phyloP scores from a whole-genome alignment of 1,140 invertebrate species.

The Pseudomyrmex concolor region DNA sequence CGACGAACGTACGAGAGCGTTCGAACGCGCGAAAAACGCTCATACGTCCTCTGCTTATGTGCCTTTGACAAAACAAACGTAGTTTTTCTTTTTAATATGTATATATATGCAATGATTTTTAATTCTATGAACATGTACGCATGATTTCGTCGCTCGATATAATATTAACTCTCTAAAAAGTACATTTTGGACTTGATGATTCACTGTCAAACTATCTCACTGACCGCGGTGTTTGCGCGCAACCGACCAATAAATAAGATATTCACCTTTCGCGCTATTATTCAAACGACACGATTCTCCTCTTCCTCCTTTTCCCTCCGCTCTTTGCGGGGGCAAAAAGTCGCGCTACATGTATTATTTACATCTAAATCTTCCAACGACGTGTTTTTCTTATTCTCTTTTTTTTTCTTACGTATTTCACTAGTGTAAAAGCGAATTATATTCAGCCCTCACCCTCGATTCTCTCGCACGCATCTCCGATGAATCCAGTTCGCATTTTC shows the following conservation, averaged over 20 bases:
- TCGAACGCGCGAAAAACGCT: background rate
- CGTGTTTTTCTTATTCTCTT: constrained; percentile 43
- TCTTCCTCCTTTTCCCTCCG: background rate
- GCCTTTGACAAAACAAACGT: background rate
- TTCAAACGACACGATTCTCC: constrained; percentile 75
- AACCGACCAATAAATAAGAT: constrained; percentile 73
- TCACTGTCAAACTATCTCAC: constrained; percentile 43
- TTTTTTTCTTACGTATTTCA: constrained; percentile 68
- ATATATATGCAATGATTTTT: constrained; percentile 32
- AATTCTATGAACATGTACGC: constrained; percentile 49
- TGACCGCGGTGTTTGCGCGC: constrained; percentile 42
- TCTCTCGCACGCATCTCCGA: constrained; percentile 54
- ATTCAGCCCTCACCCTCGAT: constrained; percentile 65
- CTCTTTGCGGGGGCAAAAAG: constrained; percentile 70
- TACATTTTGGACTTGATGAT: constrained; percentile 42
- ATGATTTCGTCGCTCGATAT: constrained; percentile 12
- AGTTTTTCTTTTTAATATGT: too few relatives aligned
- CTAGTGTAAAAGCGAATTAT: constrained; percentile 61
- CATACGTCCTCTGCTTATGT: too few relatives aligned
- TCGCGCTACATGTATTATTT: constrained; percentile 72
- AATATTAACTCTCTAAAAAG: constrained; percentile 40
- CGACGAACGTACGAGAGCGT: background rate
- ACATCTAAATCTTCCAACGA: constrained; percentile 66
- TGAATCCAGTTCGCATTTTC: constrained; percentile 75
- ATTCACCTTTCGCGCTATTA: constrained; percentile 60